Percentiles rank a stretch among this genome's conserved stretches.
Conservation (phyloP, 1,140 invertebrate species). For the Euwallacea fornicatus region DNA sequence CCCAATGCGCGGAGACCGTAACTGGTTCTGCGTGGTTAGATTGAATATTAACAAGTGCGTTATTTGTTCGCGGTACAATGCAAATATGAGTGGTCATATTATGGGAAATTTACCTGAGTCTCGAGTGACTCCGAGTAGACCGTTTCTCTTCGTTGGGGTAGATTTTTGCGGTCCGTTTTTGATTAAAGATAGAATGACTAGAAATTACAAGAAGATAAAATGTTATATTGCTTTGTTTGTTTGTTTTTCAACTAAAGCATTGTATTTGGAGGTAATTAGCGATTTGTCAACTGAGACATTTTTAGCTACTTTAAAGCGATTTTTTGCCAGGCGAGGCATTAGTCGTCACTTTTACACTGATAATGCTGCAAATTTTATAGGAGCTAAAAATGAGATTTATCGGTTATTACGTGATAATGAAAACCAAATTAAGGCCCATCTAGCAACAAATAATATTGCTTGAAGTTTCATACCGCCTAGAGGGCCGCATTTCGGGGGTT, state of each 20-base stretch:
- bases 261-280: slow-evolving; percentile 51
- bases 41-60: too few relatives aligned
- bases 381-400: slow-evolving; percentile 22
- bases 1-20: too few relatives aligned
- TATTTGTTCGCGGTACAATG: too few relatives aligned
- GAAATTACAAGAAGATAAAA: slow-evolving; percentile 41
- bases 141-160: slow-evolving; percentile 47
- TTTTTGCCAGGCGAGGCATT: slow-evolving; percentile 46
- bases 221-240: slow-evolving; percentile 50
- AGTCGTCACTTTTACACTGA: slow-evolving; percentile 43
- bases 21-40: too few relatives aligned
- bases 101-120: slow-evolving; percentile 51
- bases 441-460: slow-evolving; percentile 8
- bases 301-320: slow-evolving; percentile 45
- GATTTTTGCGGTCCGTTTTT: slow-evolving; percentile 49
- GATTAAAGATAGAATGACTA: slow-evolving; percentile 37
- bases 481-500: slow-evolving; percentile 48
- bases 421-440: background rate
- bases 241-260: slow-evolving; percentile 48
- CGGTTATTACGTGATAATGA: background rate
- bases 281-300: slow-evolving; percentile 45
- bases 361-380: slow-evolving; percentile 37
- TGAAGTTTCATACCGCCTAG: slow-evolving; percentile 47
- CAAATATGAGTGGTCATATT: too few relatives aligned
- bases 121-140: slow-evolving; percentile 38